These are phyloP conservation scores for Myopa testacea DNA, from an alignment of 2,888 invertebrate genomes.

Conservation along the genomic window DNA sequence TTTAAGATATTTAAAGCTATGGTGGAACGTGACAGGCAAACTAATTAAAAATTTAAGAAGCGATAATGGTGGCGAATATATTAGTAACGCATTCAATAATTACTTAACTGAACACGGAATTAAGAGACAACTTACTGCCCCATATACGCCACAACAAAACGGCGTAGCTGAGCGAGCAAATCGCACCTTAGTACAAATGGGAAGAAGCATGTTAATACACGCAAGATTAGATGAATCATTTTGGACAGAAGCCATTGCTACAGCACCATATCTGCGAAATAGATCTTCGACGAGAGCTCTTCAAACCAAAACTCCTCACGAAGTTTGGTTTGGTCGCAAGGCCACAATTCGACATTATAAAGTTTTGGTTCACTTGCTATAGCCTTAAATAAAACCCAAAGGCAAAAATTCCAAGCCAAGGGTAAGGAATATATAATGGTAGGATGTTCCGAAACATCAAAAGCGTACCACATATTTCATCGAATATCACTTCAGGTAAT, in stretches of 20 bases:
- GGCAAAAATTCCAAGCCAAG: constrained; percentile 22
- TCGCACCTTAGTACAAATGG: constrained; percentile 41
- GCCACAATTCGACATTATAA: neutral
- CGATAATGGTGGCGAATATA: constrained; percentile 44
- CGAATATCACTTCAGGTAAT: too few species aligned
- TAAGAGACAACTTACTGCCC: constrained; percentile 40
- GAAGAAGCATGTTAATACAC: constrained; percentile 52
- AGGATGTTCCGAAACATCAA: constrained; percentile 23
- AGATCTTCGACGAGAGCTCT: neutral
- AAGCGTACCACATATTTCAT: constrained; percentile 30
- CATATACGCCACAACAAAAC: constrained; percentile 46
- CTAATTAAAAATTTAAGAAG: constrained; percentile 43
- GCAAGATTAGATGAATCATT: constrained; percentile 48
- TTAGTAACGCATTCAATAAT: constrained; percentile 34
- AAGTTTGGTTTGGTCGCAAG: constrained; percentile 37
- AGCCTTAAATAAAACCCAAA: constrained; percentile 26
- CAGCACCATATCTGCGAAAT: constrained; percentile 44
- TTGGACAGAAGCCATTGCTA: constrained; percentile 48
- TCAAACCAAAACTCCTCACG: constrained; percentile 41
- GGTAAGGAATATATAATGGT: constrained; percentile 30
- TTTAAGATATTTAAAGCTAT: constrained; percentile 42
- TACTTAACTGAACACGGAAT: constrained; percentile 44
- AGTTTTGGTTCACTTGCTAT: neutral
- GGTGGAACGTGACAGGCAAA: constrained; percentile 42
- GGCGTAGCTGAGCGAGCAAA: constrained; percentile 44